A percentile compares a stretch with the other conserved stretches of the same genome.
Evolutionary conservation across 2,797 vertebrate genomes (phyloP).

Genomic region (Lepidocolaptes lacrymiger): DNA sequence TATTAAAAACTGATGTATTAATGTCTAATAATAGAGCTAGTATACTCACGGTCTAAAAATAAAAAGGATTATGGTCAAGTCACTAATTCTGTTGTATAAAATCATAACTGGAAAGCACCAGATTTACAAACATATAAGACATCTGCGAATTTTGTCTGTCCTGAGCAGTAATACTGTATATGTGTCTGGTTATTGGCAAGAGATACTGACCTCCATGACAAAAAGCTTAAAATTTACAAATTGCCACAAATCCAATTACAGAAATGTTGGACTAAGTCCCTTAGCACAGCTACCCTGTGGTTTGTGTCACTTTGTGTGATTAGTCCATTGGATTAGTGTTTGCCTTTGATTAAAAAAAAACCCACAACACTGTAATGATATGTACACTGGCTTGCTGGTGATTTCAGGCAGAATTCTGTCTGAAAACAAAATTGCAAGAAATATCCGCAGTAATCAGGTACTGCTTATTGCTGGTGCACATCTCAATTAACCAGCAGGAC

Average conservation of each 20-base stretch:
- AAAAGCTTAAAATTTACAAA: not conserved
- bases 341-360: slow-evolving; percentile 26
- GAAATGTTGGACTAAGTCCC: not conserved
- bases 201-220: not conserved
- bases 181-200: not conserved
- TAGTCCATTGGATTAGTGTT: not conserved
- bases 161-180: not conserved
- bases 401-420: not conserved
- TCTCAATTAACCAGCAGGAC: not conserved
- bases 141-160: not conserved
- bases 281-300: not conserved
- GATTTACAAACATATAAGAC: not conserved
- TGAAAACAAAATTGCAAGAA: not conserved
- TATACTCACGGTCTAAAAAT: not conserved
- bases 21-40: not conserved
- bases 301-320: not conserved
- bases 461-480: not conserved
- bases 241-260: slow-evolving; percentile 6
- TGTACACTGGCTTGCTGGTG: not conserved
- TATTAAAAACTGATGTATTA: not conserved
- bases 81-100: not conserved
- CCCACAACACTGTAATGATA: not conserved
- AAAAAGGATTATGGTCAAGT: not conserved
- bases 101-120: not conserved
- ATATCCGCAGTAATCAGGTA: not conserved